Evolutionary conservation across 2,113 vertebrate species (phyloP), one percentile per base, ranked within the genome.

Genomic region (Lipotes vexillifer): DNA sequence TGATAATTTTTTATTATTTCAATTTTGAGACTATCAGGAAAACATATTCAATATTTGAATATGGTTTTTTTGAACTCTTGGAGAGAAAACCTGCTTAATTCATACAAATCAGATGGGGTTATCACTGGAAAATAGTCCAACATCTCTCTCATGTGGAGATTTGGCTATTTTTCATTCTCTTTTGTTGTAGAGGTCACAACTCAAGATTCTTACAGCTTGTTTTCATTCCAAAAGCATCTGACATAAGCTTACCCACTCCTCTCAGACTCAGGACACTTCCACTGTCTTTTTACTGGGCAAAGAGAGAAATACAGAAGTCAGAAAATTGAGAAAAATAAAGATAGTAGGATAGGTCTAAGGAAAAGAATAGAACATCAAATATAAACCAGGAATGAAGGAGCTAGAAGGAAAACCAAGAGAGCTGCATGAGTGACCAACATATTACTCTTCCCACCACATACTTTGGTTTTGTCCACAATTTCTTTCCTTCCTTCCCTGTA

Each of bases 211-310:
- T 90, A 31, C n/a, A 83, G 74, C 66, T 74, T 95, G 55, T 90
- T 75, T 95, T 92, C 49, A 83, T 92, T 92, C 55, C 57, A 65
- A 96, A 97, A 97, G 44, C 11, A 61, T 97, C 13, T 94, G n/a
- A 72, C 65, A 93, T 44, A 88, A 90, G 8, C 31, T 88, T 92
- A 44, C 18, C 66, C 31, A 92, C n/a, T 93, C 71, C 38, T 27
- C 68, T 95, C 36, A 66, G 75, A 49, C 33, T 91, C 15, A 59
- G 29, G n/a, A 93, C 14, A 88, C 0, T 46, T 83, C 5, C 12
- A 52, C 23, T 75, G 1, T 46, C 33, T 44, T 89, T 74, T 90
- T 12, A 29, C 25, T 75, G 36, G 74, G 38, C 18, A 90, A 93
- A 89, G 2, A 85, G 3, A 82, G 27, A 91, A 74, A 88, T 8